Evolutionary conservation across 2,113 vertebrate genomes (phyloP).

Genomic region (Callithrix jacchus): DNA sequence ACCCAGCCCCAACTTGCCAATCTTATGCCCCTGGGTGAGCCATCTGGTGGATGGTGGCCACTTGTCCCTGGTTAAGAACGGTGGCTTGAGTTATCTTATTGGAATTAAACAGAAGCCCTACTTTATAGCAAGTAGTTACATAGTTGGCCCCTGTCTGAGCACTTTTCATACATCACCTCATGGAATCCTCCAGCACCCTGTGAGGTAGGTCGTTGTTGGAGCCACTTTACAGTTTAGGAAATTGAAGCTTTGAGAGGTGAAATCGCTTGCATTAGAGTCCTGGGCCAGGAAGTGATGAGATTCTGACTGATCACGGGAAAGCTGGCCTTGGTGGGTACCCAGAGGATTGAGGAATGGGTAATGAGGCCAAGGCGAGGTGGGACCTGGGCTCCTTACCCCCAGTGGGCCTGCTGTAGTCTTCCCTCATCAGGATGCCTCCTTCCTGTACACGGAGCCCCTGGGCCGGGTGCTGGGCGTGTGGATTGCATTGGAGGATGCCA

Average conservation of each 20-base stretch:
- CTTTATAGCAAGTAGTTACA: background rate
- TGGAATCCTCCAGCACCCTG: background rate
- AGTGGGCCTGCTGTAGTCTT: constrained; percentile 82
- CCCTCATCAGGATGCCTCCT: constrained; percentile 95
- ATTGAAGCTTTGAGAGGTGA: background rate
- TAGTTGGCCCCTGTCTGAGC: background rate
- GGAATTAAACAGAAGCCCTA: background rate
- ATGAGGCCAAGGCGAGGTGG: background rate
- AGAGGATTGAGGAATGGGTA: background rate
- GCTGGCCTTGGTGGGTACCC: background rate
- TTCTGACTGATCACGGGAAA: background rate
- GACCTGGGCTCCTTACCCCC: background rate
- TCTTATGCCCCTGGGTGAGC: background rate
- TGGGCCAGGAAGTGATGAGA: background rate
- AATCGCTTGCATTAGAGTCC: background rate
- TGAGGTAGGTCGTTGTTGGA: background rate
- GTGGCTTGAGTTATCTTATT: background rate
- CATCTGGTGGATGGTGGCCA: background rate
- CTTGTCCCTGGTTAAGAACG: background rate
- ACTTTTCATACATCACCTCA: background rate
- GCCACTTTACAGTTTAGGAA: background rate
- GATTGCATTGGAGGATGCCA: constrained; percentile 94
- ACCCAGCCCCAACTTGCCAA: background rate
- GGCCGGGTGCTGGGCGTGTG: constrained; percentile 92
- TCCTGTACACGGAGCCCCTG: constrained; percentile 94